Base-by-base conservation (phyloP, 64 coral and sea anemone genomes). In the Stichodactyla helianthus region DNA sequence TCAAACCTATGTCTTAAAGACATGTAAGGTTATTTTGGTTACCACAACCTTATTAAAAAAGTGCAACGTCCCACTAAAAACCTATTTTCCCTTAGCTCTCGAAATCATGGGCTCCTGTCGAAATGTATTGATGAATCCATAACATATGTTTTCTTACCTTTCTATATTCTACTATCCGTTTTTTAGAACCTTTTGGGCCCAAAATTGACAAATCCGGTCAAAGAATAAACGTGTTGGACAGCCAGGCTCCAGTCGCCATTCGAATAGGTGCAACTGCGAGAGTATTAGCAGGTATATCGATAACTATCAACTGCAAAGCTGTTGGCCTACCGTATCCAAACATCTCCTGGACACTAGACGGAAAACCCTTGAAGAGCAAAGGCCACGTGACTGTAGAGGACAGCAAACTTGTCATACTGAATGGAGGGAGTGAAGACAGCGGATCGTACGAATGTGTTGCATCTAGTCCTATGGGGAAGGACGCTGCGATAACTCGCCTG, bases 401-500 rank as follows among this genome's bases (percentile, higher is more conserved):
- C 82, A 79, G 58, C 55, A 87, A 87, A 5, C 82, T 95, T 68
- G 51, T 82, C 71, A 89, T 95, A 55, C 80, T 77, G 52, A 81
- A 85, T 53, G 50, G 80, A 62, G 51, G 85, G 56, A 81, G 58
- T 50, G 77, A 55, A 5, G 94, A 90, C 53, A 92, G 68, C 50
- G 90, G 86, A 7, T 55, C 44, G 63, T 95, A 95, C 54, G 87
- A 53, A 7, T 95, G 94, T 76, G 79, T 10, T 59, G 91, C 92
- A 23, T 84, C 53, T 0, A 96, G 89, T 82, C 85, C 86, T 22
- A 84, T 87, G 59, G 94, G 94, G 50, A 82, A 77, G 23, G 81
- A 93, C 8, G 88, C 85, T 50, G 61, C 55, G 15, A 17, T 0
- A 55, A 84, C 88, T 28, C 18, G 18, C 44, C 22, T 83, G n/a